Conservation (phyloP, 2,797 vertebrate genomes). For the Thalassophryne amazonica region DNA sequence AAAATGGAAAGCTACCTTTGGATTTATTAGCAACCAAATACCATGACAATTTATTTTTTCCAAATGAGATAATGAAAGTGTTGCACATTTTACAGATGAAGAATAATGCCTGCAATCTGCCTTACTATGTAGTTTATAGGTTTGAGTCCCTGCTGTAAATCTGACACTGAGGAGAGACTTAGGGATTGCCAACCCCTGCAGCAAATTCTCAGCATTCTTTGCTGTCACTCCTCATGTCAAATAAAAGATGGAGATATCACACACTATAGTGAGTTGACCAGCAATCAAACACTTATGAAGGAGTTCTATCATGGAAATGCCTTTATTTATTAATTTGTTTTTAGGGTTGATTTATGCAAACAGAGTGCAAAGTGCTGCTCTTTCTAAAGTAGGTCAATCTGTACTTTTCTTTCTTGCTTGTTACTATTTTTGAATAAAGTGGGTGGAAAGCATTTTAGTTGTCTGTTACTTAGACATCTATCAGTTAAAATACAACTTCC, state of each 20-base stretch:
- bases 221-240: background rate
- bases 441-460: conserved; percentile 4
- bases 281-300: background rate
- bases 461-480: conserved; percentile 5
- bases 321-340: no score
- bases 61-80: no score
- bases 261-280: background rate
- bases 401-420: conserved; percentile 20
- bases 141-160: background rate
- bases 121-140: background rate
- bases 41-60: no score
- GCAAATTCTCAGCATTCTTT: background rate
- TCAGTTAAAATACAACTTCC: no score
- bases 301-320: background rate
- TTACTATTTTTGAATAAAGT: conserved; percentile 35
- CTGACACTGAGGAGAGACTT: background rate
- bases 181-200: background rate
- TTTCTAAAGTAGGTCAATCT: conserved; percentile 32
- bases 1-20: background rate
- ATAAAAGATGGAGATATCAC: background rate
- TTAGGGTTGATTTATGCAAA: conserved; percentile 9
- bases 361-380: conserved; percentile 4
- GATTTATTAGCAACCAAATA: background rate
- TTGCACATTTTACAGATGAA: background rate
- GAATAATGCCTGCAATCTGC: background rate